Conservation (phyloP, 2,888 invertebrate species). For the Zootermopsis nevadensis region DNA sequence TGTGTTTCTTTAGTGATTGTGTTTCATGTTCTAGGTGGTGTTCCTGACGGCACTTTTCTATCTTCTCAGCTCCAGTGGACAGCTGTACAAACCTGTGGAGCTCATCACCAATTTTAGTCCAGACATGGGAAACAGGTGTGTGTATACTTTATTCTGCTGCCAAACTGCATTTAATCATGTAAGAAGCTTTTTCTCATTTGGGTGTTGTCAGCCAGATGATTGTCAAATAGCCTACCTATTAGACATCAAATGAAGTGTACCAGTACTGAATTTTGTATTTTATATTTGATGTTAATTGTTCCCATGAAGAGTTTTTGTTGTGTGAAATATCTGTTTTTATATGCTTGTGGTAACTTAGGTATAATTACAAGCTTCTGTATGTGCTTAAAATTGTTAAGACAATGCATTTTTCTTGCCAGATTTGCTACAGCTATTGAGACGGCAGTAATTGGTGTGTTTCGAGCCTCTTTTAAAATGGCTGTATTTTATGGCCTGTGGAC, state of each 20-base stretch:
- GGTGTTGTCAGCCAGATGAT: no score
- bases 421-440: slow-evolving; percentile 87
- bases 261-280: no score
- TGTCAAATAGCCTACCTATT: no score
- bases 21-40: slow-evolving; percentile 77
- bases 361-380: no score
- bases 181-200: no score
- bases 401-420: slow-evolving; percentile 62
- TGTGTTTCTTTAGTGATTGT: background rate
- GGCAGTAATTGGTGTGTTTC: slow-evolving; percentile 93
- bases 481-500: slow-evolving; percentile 98
- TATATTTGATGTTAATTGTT: no score
- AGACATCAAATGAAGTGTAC: no score
- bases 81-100: slow-evolving; percentile 93
- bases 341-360: no score
- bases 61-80: slow-evolving; percentile 86
- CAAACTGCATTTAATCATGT: no score
- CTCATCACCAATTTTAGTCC: slow-evolving; percentile 85
- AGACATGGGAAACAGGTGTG: slow-evolving; percentile 72
- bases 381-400: background rate
- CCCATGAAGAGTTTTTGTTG: no score
- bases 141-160: background rate
- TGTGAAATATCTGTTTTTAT: no score
- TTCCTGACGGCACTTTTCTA: slow-evolving; percentile 98
- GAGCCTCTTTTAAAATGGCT: slow-evolving; percentile 96